A percentile compares a stretch with the other conserved stretches of the same genome.
phyloP scores from a whole-genome alignment of 2,888 invertebrate genomes.

The Morpho deidamia region DNA sequence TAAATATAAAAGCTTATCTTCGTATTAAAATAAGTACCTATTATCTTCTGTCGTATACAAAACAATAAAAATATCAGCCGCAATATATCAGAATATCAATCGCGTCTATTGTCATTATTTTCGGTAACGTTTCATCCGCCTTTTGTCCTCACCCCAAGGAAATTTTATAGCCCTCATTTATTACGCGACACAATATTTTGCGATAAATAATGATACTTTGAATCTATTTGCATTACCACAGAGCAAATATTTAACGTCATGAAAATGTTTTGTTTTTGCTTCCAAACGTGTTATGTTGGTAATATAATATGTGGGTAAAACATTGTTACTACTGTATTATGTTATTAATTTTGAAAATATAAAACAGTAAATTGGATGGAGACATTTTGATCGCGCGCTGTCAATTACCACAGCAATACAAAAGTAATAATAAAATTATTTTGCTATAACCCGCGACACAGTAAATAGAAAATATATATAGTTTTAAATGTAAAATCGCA shows the following conservation, averaged over 20 bases:
- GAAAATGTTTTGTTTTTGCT: conserved; percentile 11
- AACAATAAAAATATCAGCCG: background rate
- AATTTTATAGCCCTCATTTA: conserved; percentile 57
- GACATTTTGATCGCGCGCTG: background rate
- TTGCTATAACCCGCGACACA: no score
- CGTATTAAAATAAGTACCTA: no score
- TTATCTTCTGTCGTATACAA: no score
- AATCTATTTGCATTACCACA: conserved; percentile 43
- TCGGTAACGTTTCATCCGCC: conserved; percentile 17
- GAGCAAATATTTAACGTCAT: conserved; percentile 6
- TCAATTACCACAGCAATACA: no score
- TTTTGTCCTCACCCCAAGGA: conserved; percentile 33
- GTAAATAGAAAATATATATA: no score
- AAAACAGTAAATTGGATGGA: background rate
- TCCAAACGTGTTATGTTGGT: no score
- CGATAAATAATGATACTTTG: conserved; percentile 56
- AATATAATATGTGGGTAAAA: no score
- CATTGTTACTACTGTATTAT: no score
- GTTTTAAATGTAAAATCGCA: no score
- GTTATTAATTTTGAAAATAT: no score
- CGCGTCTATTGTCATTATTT: conserved; percentile 11
- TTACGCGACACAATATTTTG: conserved; percentile 50
- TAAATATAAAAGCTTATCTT: no score
- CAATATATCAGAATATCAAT: conserved; percentile 9
- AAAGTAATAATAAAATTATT: no score